These are phyloP conservation scores for Trichonephila clavata DNA, from an alignment of 1,140 invertebrate genomes.

Conservation along the genomic window DNA sequence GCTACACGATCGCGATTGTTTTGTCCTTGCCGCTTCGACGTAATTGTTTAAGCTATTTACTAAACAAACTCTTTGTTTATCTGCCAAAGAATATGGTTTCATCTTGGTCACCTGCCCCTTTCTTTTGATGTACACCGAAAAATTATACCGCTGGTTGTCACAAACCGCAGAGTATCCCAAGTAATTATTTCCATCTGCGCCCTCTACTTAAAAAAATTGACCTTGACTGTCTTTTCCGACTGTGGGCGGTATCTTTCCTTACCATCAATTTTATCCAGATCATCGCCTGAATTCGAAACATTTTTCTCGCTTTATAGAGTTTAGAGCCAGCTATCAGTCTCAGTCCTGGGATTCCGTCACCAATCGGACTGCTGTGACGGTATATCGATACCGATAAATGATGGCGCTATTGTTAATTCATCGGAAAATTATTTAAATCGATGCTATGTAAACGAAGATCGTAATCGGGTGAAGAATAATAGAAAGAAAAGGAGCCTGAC, in stretches of 20 bases:
- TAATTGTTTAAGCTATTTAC: not conserved
- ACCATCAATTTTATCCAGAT: not conserved
- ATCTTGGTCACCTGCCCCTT: not conserved
- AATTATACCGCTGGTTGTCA: not conserved
- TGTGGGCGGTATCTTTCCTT: not conserved
- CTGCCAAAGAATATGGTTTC: not conserved
- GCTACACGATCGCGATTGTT: not conserved
- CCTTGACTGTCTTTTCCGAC: not conserved
- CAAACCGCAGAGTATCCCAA: not conserved
- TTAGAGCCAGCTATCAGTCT: not conserved
- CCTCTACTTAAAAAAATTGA: not conserved
- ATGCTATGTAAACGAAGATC: not conserved
- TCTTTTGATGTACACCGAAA: not conserved
- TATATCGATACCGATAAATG: not conserved
- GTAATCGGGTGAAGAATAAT: not conserved
- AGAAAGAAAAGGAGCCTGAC: not conserved
- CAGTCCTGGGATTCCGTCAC: not conserved
- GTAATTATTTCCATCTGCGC: not conserved
- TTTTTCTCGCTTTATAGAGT: slow-evolving; percentile 9
- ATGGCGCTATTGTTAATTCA: not conserved
- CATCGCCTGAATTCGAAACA: not conserved
- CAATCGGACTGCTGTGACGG: not conserved
- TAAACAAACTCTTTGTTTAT: not conserved
- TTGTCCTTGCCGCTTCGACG: not conserved
- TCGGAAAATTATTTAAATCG: not conserved